Conservation (phyloP, 2,888 invertebrate genomes). For the Cryptophagus acutangulus region DNA sequence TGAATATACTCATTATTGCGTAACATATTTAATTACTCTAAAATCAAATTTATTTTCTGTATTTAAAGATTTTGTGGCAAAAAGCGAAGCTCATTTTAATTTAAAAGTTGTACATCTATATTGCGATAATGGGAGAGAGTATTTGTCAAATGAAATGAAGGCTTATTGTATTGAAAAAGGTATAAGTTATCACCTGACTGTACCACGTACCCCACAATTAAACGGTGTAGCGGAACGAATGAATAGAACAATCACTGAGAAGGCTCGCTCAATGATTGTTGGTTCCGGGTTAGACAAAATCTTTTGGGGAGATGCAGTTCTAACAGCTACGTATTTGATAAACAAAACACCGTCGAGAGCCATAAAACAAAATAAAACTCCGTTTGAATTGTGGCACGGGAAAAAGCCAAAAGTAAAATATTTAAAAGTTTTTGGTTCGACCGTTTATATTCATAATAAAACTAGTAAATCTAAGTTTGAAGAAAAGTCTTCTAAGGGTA, state of each 20-base stretch:
- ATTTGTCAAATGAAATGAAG: conserved; percentile 8
- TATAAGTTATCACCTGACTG: conserved; percentile 5
- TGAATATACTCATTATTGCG: conserved; percentile 4
- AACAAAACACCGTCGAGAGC: background rate
- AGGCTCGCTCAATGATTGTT: background rate
- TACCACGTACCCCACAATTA: background rate
- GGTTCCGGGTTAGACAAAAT: background rate
- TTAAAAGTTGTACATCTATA: background rate
- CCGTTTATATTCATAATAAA: conserved; percentile 7
- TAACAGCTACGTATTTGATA: conserved; percentile 1
- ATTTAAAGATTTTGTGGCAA: conserved; percentile 1
- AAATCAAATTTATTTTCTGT: background rate
- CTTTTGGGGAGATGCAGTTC: conserved; percentile 1
- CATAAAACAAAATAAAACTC: background rate
- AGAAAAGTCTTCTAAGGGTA: conserved; percentile 5
- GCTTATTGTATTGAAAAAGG: conserved; percentile 5
- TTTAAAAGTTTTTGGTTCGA: conserved; percentile 11
- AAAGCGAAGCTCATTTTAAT: conserved; percentile 1
- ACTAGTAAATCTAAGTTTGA: background rate
- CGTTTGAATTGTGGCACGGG: conserved; percentile 4
- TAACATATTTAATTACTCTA: conserved; percentile 1
- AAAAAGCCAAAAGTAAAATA: conserved; percentile 4
- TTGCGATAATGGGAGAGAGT: conserved; percentile 6
- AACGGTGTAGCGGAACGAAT: conserved; percentile 1
- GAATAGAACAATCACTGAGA: background rate